These are phyloP conservation scores for Beaufortia kweichowensis DNA, from an alignment of 2,113 vertebrate genomes.

Conservation along the genomic window DNA sequence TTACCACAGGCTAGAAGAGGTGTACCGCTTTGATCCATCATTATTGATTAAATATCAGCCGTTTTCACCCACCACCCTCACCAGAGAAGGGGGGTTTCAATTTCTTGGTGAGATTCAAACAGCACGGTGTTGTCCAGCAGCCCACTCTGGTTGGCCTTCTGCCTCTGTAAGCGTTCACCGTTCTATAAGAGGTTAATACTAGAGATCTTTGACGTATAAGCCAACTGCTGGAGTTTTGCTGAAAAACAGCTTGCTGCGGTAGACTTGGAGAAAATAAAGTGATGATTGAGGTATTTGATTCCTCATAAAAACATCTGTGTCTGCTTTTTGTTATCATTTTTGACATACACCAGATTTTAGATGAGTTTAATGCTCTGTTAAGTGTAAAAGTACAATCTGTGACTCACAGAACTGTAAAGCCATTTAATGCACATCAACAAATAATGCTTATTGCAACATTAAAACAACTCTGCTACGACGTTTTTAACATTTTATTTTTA, in stretches of 20 bases:
- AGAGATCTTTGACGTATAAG: neutral
- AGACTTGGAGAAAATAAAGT: neutral
- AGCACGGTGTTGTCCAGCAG: neutral
- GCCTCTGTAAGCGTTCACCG: neutral
- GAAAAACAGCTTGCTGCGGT: neutral
- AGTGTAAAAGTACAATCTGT: constrained; percentile 15
- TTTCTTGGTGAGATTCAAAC: constrained; percentile 16
- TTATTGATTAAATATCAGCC: constrained; percentile 70
- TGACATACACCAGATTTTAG: neutral
- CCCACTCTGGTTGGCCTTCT: neutral
- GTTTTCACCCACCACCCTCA: constrained; percentile 54
- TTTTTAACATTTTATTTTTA: neutral
- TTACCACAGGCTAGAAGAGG: constrained; percentile 59
- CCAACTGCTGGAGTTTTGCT: too few relatives aligned
- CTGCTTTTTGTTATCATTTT: neutral
- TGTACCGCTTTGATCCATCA: constrained; percentile 70
- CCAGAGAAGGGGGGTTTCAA: constrained; percentile 14
- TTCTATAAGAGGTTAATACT: neutral
- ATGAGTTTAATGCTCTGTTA: constrained; percentile 24
- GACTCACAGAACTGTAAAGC: neutral
- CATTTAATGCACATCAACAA: neutral
- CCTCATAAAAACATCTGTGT: neutral
- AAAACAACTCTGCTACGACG: neutral
- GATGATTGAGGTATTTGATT: neutral
- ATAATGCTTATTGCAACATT: neutral